These are phyloP conservation scores for Phalanger gymnotis DNA, from an alignment of 2,797 vertebrate genomes.

Conservation along the genomic window DNA sequence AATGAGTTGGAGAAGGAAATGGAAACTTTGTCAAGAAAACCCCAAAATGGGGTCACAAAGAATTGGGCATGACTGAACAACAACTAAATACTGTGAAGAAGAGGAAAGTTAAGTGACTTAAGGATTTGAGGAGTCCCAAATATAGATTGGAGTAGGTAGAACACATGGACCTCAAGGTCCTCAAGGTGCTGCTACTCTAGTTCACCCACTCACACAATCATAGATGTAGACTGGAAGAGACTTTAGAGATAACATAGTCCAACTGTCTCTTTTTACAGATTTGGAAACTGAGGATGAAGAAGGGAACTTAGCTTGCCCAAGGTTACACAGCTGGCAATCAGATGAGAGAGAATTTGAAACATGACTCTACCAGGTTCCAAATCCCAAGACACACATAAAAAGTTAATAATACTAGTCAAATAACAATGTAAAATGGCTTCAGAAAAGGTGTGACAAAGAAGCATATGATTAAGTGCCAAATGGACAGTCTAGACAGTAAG, in stretches of 20 bases:
- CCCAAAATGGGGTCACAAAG: background rate
- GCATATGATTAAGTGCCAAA: background rate
- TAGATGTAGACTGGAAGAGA: background rate
- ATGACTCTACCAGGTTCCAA: background rate
- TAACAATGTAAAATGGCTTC: background rate
- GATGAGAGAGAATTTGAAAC: background rate
- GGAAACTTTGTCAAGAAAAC: background rate
- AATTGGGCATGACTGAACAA: background rate
- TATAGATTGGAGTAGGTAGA: background rate
- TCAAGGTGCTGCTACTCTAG: background rate
- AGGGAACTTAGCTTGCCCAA: background rate
- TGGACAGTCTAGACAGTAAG: background rate
- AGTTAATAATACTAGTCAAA: background rate
- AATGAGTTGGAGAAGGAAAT: background rate
- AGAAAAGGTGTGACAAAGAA: background rate
- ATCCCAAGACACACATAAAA: background rate
- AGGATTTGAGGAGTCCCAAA: background rate
- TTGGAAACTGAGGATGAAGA: background rate
- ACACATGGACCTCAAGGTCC: background rate
- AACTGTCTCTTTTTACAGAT: background rate
- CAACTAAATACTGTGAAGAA: background rate
- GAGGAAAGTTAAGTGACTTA: background rate
- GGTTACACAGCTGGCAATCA: background rate
- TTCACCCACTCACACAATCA: background rate
- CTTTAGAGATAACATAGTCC: background rate